Evolutionary conservation across 2,797 vertebrate species (phyloP), one percentile per base, ranked within the genome.

Genomic region (Hydrophis major): DNA sequence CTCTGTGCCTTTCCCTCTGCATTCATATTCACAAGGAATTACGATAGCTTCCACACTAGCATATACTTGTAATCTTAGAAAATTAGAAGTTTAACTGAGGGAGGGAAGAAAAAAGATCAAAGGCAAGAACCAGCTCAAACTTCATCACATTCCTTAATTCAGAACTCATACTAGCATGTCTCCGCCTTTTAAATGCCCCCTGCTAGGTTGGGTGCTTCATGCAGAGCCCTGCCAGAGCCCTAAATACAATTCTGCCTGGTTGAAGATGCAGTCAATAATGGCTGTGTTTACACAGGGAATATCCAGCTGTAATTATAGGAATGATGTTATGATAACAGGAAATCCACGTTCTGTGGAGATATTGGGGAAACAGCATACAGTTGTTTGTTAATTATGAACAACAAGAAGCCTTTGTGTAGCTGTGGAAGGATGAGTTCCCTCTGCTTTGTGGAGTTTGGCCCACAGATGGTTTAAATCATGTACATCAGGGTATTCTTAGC

Each of bases 301-400:
- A 95, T 95, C 95, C 93, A 94, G 92, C 95, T 95, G 94, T 96
- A 96, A 97, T 96, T 96, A 97, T 0, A 97, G 95, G 94, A 96
- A 96, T 50, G 90, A 96, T 97, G 96, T 96, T 97, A 96, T 94
- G 96, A 96, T 97, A 97, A 97, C 95, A 97, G 96, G 96, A 97
- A 97, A 97, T 96, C 96, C 93, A 86, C 96, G 96, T 96, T 96
- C 96, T 88, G 95, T 96, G 95, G 96, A 97, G 95, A 96, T 93
- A 94, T 90, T 96, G 93, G 93, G 91, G 95, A 95, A 95, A 91
- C 95, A 94, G 4, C 94, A 93, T n/a, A 6, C 56, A 96, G 92
- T 92, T 95, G 88, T 95, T 94, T 96, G 93, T 93, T 97, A 96
- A 96, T 95, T 94, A 94, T 92, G 94, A 95, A 83, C 91, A 86